Base-by-base conservation (phyloP, 2,888 invertebrate species). In the Himalopsyche anomala region DNA sequence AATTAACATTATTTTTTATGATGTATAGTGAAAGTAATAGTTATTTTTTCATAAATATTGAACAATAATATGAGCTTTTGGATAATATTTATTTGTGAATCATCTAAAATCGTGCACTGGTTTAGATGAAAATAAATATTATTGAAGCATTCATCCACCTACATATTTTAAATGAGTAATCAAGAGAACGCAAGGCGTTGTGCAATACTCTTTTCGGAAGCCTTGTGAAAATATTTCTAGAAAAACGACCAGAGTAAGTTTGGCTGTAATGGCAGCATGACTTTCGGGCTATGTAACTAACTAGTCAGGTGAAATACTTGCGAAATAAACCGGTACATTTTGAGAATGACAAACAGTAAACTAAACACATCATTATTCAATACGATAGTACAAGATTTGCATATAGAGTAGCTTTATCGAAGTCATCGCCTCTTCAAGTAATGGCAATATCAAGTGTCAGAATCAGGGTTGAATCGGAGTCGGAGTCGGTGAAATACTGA, bases 261-360 rank as follows among this genome's bases (percentile, higher is more conserved):
- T 5, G 19, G n/a, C n/a, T 62, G 28, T 62, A 4, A 62, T 11
- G 28, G 28, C 62, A n/a, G 2, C 4, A 2, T 62, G 19, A 51
- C 51, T 62, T 62, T 62, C 19, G 6, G 62, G 3, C 62, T 28
- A 62, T 19, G 9, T 19, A n/a, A 62, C 28, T 19, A n/a, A 62
- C 28, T 19, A 28, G 62, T 62, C 62, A 62, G 62, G 62, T 62
- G 62, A 62, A n/a, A 19, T 62, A 62, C 51, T 62, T 62, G 62
- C 62, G 62, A 62, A 62, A 62, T 62, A 62, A 62, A 62, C n/a
- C 62, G 62, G 62, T 62, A 62, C 62, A 62, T 62, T 62, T 62
- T 62, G 19, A 62, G 28, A 62, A 62, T 62, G 19, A 28, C 62
- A 62, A 62, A 62, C 62, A 62, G 19, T 62, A 62, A n/a, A 62